Conservation (phyloP, 1,140 invertebrate species). For the Coenobita brevimanus region DNA sequence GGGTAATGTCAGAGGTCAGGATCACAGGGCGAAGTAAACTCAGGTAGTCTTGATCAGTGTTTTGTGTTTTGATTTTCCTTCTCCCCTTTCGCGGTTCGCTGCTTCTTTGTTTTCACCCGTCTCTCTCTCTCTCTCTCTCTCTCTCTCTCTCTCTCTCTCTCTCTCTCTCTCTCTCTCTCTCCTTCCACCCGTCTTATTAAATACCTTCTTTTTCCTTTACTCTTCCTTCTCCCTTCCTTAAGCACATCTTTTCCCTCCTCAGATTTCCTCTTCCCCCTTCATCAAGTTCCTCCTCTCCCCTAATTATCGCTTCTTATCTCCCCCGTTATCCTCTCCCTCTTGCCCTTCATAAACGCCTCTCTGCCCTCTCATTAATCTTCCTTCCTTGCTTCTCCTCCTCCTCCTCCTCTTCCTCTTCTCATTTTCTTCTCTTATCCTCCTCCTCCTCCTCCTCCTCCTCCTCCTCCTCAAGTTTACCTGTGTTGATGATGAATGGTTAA, state of each 20-base stretch:
- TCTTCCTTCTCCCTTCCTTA: neutral
- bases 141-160: neutral
- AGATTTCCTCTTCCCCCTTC: neutral
- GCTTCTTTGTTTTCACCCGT: no score
- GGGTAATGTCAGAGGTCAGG: no score
- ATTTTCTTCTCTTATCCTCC: neutral
- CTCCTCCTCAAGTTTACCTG: neutral
- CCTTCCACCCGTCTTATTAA: neutral
- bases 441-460: slow-evolving; percentile 2
- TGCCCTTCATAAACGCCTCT: neutral
- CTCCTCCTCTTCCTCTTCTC: neutral
- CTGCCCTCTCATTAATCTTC: neutral
- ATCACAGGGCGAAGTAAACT: no score
- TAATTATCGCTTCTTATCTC: neutral
- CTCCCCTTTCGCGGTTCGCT: neutral
- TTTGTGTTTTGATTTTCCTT: neutral
- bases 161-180: neutral
- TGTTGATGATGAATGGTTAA: no score
- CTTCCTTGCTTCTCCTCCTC: neutral
- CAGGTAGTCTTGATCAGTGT: neutral
- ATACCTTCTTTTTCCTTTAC: neutral
- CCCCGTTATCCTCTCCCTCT: neutral
- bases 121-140: neutral
- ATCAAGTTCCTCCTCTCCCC: neutral
- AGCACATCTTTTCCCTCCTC: neutral